Evolutionary conservation across 1,140 invertebrate species (phyloP).

Genomic region (Drosophila truncata): DNA sequence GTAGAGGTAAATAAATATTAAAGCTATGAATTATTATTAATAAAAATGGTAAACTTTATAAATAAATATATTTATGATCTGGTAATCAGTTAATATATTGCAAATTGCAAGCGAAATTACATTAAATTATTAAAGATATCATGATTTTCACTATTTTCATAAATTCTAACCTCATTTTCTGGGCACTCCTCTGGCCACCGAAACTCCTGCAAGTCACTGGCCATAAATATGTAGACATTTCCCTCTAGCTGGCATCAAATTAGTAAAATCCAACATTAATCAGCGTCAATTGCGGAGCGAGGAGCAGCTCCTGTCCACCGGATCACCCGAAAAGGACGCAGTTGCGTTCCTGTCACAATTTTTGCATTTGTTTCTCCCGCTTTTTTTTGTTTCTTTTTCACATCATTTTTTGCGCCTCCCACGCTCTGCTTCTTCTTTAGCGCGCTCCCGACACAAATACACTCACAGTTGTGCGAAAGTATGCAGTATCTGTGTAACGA

Average conservation of each 20-base stretch:
- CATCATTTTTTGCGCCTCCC: slow-evolving; percentile 20
- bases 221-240: not conserved
- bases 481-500: slow-evolving; percentile 9
- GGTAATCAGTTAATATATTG: not conserved
- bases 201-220: slow-evolving; percentile 6
- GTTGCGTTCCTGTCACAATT: slow-evolving; percentile 44
- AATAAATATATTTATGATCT: not conserved
- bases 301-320: slow-evolving; percentile 32
- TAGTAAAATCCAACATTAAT: slow-evolving; percentile 61
- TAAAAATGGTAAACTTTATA: too few relatives aligned
- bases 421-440: not conserved
- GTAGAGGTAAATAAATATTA: too few relatives aligned
- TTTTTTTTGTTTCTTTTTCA: slow-evolving; percentile 5
- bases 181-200: not conserved
- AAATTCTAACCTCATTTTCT: not conserved
- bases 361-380: slow-evolving; percentile 39
- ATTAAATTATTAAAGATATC: not conserved
- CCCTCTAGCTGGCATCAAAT: slow-evolving; percentile 22
- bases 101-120: not conserved
- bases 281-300: slow-evolving; percentile 53
- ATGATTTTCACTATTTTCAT: not conserved
- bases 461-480: slow-evolving; percentile 10
- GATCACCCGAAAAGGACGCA: slow-evolving; percentile 48
- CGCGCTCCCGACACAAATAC: not conserved
- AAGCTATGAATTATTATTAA: too few relatives aligned